Evolutionary conservation across 2,797 vertebrate species (phyloP), one percentile per base, ranked within the genome.

Genomic region (Oceanodroma leucorhoa): DNA sequence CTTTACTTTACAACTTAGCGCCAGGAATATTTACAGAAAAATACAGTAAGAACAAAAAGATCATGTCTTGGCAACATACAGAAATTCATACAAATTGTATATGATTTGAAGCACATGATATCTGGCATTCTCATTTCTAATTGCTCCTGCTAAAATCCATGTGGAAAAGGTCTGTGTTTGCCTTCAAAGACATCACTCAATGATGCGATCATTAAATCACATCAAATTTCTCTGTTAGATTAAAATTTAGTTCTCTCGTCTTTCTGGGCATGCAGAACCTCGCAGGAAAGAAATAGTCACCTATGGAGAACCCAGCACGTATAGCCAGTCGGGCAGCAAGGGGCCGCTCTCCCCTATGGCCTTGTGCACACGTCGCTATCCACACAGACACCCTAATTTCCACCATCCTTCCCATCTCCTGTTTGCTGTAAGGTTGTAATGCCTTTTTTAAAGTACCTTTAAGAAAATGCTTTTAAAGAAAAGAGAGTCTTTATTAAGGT

Each of bases 11-110:
- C 98, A 99, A 96, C 96, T 98, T 96, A 97, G 97, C 65, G 98
- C 96, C 97, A 97, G 97, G 97, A 97, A 96, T 99, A 99, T 99
- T 98, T 99, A 99, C 98, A 99, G 97, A 98, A 98, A 97, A 98
- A 98, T 98, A 98, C 98, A 98, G 4, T 96, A 98, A 96, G 94
- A 95, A 97, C 97, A 98, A 97, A 97, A 98, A 83, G 96, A 97
- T 96, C 96, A 93, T 96, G 79, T 97, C 97, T 98, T 98, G 98
- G 98, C 98, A 98, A 98, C 97, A 97, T 97, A 98, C 86, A 77
- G 96, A 96, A 93, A 87, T 95, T 93, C 96, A 97, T 97, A 97
- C 92, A 96, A 95, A 97, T 67, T 65, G 96, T 94, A 71, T 95
- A 97, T 92, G 96, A 97, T 95, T 92, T 94, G 95, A 97, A 98